Evolutionary conservation across 2,113 vertebrate genomes (phyloP).

Genomic region (Protobothrops flavoviridis): DNA sequence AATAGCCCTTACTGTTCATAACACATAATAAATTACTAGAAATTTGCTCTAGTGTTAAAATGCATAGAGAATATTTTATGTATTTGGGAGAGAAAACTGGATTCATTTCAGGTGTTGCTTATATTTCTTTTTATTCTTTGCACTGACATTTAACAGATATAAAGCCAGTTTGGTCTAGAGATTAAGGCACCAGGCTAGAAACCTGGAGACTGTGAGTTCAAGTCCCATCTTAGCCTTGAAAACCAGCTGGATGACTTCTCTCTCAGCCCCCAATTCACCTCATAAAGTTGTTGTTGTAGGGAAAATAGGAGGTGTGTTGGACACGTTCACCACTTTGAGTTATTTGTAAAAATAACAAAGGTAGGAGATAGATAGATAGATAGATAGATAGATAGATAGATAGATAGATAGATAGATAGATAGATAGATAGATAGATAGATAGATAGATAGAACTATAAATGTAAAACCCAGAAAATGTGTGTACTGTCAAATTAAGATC

Average conservation of each 20-base stretch:
- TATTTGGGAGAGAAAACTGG: background rate
- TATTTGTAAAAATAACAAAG: background rate
- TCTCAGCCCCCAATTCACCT: background rate
- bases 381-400: no score
- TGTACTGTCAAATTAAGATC: accelerated
- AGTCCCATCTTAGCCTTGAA: background rate
- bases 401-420: background rate
- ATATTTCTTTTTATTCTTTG: background rate
- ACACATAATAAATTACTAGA: background rate
- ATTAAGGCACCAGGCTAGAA: background rate
- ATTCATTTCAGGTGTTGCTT: background rate
- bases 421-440: background rate
- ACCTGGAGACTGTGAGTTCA: no score
- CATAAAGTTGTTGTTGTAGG: background rate
- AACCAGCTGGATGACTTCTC: background rate
- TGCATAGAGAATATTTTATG: background rate
- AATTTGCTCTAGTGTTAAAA: background rate
- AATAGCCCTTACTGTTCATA: background rate
- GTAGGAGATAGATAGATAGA: background rate
- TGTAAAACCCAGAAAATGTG: background rate
- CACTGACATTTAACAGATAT: background rate
- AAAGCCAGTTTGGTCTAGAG: background rate
- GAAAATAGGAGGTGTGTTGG: background rate
- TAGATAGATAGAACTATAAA: background rate
- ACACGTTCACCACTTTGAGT: background rate